Conservation (phyloP, 1,140 invertebrate genomes). For the Drosophila neocordata region DNA sequence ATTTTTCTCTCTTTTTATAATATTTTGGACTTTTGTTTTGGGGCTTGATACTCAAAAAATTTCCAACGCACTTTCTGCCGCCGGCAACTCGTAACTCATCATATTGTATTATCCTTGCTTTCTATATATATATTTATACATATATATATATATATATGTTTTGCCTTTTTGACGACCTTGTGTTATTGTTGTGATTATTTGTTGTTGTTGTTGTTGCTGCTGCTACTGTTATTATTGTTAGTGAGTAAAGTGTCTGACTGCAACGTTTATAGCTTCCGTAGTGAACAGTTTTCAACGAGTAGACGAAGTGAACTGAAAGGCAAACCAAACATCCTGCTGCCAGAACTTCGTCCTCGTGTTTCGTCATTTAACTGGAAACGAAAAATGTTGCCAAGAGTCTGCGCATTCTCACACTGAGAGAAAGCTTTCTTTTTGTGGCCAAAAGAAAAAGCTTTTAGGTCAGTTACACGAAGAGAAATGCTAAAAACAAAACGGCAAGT, state of each 20-base stretch:
- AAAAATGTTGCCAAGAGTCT: slow-evolving; percentile 22
- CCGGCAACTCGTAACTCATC: slow-evolving; percentile 25
- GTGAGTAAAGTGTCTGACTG: neutral
- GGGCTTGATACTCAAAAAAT: slow-evolving; percentile 26
- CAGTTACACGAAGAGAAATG: slow-evolving; percentile 27
- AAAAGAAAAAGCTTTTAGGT: slow-evolving; percentile 46
- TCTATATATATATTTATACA: neutral
- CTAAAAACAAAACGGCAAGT: slow-evolving; percentile 19
- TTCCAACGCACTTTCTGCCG: slow-evolving; percentile 40
- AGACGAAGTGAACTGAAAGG: slow-evolving; percentile 73
- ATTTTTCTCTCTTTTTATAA: too few species aligned
- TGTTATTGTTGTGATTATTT: slow-evolving; percentile 41
- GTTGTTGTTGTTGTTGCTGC: slow-evolving; percentile 40
- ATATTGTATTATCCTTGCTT: neutral
- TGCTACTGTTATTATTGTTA: slow-evolving; percentile 12
- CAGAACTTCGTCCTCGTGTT: slow-evolving; percentile 35
- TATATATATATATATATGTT: neutral
- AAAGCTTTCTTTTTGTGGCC: slow-evolving; percentile 33
- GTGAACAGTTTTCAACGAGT: slow-evolving; percentile 77
- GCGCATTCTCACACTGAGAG: slow-evolving; percentile 32
- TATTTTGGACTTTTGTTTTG: neutral
- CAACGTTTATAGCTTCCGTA: slow-evolving; percentile 55
- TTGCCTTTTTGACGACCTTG: slow-evolving; percentile 6
- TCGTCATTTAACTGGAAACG: slow-evolving; percentile 52
- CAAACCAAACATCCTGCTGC: slow-evolving; percentile 25